Percentiles rank a stretch among this genome's conserved stretches.
Evolutionary conservation across 2,888 invertebrate genomes (phyloP).

Genomic region (Pheosia gnoma): DNA sequence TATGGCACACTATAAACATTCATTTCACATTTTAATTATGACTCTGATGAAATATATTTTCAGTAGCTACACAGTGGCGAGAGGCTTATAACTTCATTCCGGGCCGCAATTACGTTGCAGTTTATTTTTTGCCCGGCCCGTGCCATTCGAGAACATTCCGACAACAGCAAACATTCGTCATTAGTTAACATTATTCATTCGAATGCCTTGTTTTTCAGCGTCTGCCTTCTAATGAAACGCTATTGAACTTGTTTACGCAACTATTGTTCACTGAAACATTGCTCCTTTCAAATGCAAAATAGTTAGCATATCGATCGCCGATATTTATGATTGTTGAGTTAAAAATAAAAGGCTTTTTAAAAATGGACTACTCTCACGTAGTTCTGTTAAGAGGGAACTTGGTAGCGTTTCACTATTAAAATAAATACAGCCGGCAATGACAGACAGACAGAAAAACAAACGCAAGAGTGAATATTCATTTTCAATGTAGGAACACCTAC

Average conservation of each 20-base stretch:
- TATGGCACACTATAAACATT: conserved; percentile 22
- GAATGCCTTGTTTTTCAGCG: conserved; percentile 65
- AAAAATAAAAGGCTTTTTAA: not conserved
- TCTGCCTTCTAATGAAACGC: conserved; percentile 66
- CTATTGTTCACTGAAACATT: conserved; percentile 27
- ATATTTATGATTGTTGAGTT: conserved; percentile 4
- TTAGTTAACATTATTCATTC: conserved; percentile 71
- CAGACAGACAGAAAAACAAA: too few species aligned
- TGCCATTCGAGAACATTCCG: conserved; percentile 57
- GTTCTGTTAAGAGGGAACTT: too few species aligned
- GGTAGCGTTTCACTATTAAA: too few species aligned
- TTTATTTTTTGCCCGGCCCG: conserved; percentile 50
- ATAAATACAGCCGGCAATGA: too few species aligned
- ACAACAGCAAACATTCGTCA: conserved; percentile 71
- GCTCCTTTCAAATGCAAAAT: conserved; percentile 29
- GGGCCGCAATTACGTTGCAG: conserved; percentile 66
- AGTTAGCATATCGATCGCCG: conserved; percentile 11
- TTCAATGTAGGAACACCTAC: too few species aligned
- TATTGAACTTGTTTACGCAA: conserved; percentile 36
- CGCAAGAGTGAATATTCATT: too few species aligned
- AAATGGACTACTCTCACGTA: too few species aligned
- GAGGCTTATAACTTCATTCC: conserved; percentile 68
- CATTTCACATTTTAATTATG: conserved; percentile 26
- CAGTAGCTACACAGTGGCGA: conserved; percentile 28
- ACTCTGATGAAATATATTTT: conserved; percentile 29